Conservation (phyloP, 2,888 invertebrate genomes). For the Parochlus steinenii region DNA sequence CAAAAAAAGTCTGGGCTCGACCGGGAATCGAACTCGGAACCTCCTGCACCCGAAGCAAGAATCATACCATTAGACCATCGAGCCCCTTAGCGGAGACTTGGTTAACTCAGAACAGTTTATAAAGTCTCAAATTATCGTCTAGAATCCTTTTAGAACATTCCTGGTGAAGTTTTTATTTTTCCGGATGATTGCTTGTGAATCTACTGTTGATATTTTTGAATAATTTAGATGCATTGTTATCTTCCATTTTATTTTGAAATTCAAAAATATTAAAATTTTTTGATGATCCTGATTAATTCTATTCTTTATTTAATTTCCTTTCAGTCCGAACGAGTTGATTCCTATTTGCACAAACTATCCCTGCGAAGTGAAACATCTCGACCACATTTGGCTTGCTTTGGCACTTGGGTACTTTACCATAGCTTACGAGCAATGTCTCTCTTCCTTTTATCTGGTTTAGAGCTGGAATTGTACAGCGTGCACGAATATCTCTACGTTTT, state of each 20-base stretch:
- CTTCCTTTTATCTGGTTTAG: constrained; percentile 85
- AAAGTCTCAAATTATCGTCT: too few species aligned
- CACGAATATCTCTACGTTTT: constrained; percentile 95
- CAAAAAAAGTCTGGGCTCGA: too few species aligned
- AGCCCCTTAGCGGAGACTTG: too few species aligned
- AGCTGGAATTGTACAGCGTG: constrained; percentile 85
- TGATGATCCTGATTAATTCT: neutral
- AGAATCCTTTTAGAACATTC: constrained; percentile 1
- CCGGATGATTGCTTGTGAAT: neutral
- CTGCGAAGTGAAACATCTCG: constrained; percentile 32
- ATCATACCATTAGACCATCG: too few species aligned
- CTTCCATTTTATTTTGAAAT: too few species aligned
- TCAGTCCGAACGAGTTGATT: constrained; percentile 81
- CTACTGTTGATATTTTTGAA: too few species aligned
- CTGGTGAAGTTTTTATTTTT: neutral
- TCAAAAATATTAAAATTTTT: too few species aligned
- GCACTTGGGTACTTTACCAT: constrained; percentile 92
- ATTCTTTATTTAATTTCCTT: constrained; percentile 17
- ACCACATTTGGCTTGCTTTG: constrained; percentile 78
- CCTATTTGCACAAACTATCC: constrained; percentile 49
- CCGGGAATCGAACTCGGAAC: too few species aligned
- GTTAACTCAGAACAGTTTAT: too few species aligned
- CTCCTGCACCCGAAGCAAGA: too few species aligned
- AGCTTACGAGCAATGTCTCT: constrained; percentile 84
- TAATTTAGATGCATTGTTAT: too few species aligned